Percentiles rank a stretch among this genome's conserved stretches.
phyloP scores from a whole-genome alignment of 35 echinoderm and acorn worm species.

The Lytechinus variegatus region DNA sequence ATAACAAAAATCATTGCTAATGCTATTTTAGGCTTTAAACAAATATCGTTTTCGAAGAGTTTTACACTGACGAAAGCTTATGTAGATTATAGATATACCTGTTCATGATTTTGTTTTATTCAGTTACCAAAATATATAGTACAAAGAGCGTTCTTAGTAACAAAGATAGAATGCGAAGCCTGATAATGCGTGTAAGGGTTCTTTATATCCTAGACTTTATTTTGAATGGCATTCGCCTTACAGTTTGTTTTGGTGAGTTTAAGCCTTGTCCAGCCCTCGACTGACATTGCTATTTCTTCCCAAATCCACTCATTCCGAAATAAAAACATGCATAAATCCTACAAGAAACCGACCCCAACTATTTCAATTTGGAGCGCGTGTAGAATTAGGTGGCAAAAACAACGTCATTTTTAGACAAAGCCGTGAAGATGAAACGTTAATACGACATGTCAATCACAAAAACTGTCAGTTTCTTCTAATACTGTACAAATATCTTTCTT shows the following conservation, averaged over 20 bases:
- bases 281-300: background rate
- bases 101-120: background rate
- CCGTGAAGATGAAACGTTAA: background rate
- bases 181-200: background rate
- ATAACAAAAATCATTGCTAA: too few relatives aligned
- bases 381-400: background rate
- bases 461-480: background rate
- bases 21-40: too few relatives aligned
- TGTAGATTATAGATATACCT: too few relatives aligned
- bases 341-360: background rate
- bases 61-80: too few relatives aligned
- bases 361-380: background rate
- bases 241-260: background rate
- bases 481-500: background rate
- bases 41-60: too few relatives aligned
- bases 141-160: background rate
- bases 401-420: background rate
- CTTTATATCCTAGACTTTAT: background rate
- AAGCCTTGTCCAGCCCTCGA: background rate
- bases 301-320: conserved; percentile 9
- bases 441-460: background rate
- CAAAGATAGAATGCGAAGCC: background rate
- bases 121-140: too few relatives aligned
- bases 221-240: background rate
- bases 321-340: background rate